Evolutionary conservation across 2,113 vertebrate genomes (phyloP), one percentile per base, ranked within the genome.

Genomic region (Equus przewalskii): DNA sequence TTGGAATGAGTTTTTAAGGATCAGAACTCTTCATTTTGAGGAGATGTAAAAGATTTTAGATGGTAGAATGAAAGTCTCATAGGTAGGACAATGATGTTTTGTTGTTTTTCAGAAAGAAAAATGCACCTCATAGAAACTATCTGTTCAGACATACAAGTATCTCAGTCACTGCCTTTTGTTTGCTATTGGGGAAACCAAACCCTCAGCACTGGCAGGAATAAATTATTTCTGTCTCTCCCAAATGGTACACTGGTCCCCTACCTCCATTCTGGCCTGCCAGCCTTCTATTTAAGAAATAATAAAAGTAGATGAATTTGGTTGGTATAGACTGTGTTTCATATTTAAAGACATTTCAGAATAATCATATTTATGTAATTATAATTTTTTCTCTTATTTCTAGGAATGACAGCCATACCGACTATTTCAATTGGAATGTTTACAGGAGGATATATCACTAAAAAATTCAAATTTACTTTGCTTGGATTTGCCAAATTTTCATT

Each of bases 391-490:
- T 96, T 97, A 30, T 98, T 99, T 98, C 6, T 91, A 99, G 99
- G 99, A 85, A 0, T 99, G 28, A 92, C 99, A 90, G 98, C 98
- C 69, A 85, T 99, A 83, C 99, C 99, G 30, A 97, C 97, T 41
- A 30, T 99, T 14, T 89, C 99, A 4, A 5, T 98, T 94, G 99
- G 99, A n/a, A 98, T 99, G 89, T 99, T 99, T 86, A 60, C 99
- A 22, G 99, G 99, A 58, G 99, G 99, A 5, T 88, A 99, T 89
- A 97, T 99, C 96, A 99, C 99, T 99, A 99, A 99, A 98, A 99
- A 98, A 90, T 99, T 99, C 88, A 99, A 99, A 96, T 90, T 99
- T 92, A 95, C 98, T 33, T 96, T 99, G 24, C 6, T 99, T 79
- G 99, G 96, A 41, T 99, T 99, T 10, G 98, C 99, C 6, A 99